Conservation (phyloP, 2,888 invertebrate genomes). For the Endotricha flammealis region DNA sequence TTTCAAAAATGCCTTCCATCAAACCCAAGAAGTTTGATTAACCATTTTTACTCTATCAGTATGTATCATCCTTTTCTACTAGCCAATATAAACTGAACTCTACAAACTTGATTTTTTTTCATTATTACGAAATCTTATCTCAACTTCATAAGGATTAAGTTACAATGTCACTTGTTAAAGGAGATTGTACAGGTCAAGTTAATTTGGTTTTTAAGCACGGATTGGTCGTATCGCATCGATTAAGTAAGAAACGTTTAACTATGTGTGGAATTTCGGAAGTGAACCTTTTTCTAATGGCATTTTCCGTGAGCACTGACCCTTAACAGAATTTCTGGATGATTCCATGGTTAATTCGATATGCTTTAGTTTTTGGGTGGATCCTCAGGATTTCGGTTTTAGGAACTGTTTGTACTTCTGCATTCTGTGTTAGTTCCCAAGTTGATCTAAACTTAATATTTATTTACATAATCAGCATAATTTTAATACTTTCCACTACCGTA, state of each 20-base stretch:
- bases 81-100: not conserved
- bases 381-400: not conserved
- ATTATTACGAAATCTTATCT: not conserved
- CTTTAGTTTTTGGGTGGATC: conserved; percentile 3
- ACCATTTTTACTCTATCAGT: not conserved
- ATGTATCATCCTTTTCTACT: not conserved
- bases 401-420: too few relatives aligned
- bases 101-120: not conserved
- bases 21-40: not conserved
- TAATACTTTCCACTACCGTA: too few relatives aligned
- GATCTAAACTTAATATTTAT: too few relatives aligned
- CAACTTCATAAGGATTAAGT: too few relatives aligned
- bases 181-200: conserved; percentile 17
- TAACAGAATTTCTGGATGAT: conserved; percentile 7
- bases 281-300: conserved; percentile 21
- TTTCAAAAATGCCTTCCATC: not conserved
- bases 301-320: conserved; percentile 19
- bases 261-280: conserved; percentile 54
- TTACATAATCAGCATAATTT: too few relatives aligned
- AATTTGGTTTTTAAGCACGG: conserved; percentile 20
- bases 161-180: too few relatives aligned
- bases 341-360: conserved; percentile 6
- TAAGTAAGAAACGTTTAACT: conserved; percentile 40
- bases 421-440: too few relatives aligned
- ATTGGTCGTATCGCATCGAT: conserved; percentile 42